Conservation (phyloP, 2,888 invertebrate species). For the Tillus elongatus region DNA sequence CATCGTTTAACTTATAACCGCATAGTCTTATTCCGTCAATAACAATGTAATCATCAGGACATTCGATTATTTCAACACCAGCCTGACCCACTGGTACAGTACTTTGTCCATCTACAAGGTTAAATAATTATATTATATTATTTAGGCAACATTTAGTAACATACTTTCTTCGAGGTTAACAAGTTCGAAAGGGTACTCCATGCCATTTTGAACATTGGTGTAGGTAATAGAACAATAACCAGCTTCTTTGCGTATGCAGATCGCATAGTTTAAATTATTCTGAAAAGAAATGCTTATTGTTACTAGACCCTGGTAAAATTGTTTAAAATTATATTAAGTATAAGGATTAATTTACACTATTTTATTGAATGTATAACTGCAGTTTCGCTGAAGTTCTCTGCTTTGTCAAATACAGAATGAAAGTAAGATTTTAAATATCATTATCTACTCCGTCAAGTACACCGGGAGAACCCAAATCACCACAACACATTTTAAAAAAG, state of each 20-base stretch:
- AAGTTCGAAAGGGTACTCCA: slow-evolving; percentile 55
- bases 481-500: too few species aligned
- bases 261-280: slow-evolving; percentile 72
- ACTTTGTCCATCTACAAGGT: slow-evolving; percentile 48
- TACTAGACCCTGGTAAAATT: too few species aligned
- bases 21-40: slow-evolving; percentile 62
- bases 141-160: slow-evolving; percentile 12
- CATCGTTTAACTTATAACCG: slow-evolving; percentile 66
- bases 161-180: slow-evolving; percentile 58
- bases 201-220: slow-evolving; percentile 44
- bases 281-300: slow-evolving; percentile 38
- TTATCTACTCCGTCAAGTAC: too few species aligned
- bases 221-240: slow-evolving; percentile 61
- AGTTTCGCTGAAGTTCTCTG: too few species aligned
- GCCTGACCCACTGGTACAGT: slow-evolving; percentile 60
- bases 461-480: too few species aligned
- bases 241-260: slow-evolving; percentile 55
- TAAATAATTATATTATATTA: neutral
- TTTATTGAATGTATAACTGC: too few species aligned
- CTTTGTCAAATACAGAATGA: too few species aligned
- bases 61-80: slow-evolving; percentile 65
- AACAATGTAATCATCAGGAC: slow-evolving; percentile 65
- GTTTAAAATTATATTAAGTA: too few species aligned
- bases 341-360: too few species aligned
- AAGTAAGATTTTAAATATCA: too few species aligned